These are phyloP conservation scores for Dysidea cf. avara DNA, from an alignment of 37 sponge, comb jelly and placozoan genomes.

Conservation along the genomic window DNA sequence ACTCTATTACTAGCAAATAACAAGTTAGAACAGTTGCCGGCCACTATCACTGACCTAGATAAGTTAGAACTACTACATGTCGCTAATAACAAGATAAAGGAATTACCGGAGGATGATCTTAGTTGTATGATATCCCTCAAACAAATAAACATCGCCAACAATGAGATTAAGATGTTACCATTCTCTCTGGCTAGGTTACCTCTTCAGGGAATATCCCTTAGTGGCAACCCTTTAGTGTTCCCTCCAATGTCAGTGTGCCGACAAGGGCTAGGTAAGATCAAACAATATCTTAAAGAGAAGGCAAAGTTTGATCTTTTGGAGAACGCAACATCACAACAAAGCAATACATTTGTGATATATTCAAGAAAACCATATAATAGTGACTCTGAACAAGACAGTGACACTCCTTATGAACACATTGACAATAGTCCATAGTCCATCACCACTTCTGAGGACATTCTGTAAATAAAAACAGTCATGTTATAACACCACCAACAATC, in stretches of 20 bases:
- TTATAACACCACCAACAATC: too few species aligned
- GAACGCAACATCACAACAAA: too few species aligned
- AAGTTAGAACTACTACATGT: constrained; percentile 38
- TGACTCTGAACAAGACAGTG: too few species aligned
- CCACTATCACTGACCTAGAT: constrained; percentile 6
- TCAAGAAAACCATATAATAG: too few species aligned
- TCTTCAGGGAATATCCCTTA: constrained; percentile 42
- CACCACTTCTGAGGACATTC: too few species aligned
- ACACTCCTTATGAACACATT: too few species aligned
- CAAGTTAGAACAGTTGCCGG: constrained; percentile 8
- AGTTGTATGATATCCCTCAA: constrained; percentile 23
- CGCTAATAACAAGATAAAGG: constrained; percentile 25
- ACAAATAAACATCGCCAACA: constrained; percentile 48
- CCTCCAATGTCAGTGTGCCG: constrained; percentile 58
- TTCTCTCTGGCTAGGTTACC: constrained; percentile 3
- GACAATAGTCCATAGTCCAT: too few species aligned
- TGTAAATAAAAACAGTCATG: too few species aligned
- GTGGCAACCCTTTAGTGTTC: constrained; percentile 41
- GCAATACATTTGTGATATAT: too few species aligned
- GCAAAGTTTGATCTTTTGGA: too few species aligned
- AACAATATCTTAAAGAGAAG: constrained; percentile 1
- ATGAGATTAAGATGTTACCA: constrained; percentile 37
- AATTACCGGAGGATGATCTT: constrained; percentile 16
- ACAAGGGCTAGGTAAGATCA: constrained; percentile 15
- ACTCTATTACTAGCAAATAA: constrained; percentile 32